Evolutionary conservation across 30 jellyfish, hydroid and myxozoan species (phyloP).

Genomic region (Hydra vulgaris): DNA sequence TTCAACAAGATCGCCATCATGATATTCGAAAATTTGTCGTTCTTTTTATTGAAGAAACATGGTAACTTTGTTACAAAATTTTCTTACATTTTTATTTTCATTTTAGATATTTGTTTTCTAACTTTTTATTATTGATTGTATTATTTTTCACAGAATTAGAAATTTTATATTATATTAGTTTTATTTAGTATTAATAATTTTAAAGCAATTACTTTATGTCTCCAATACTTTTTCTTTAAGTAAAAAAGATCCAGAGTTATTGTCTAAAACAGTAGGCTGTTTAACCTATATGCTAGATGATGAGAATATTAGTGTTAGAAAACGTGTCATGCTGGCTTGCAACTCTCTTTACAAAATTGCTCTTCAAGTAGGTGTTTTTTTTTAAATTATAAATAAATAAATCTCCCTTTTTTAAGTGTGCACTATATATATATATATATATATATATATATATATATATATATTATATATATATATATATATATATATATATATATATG

Average conservation of each 20-base stretch:
- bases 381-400: too few species aligned
- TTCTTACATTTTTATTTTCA: not conserved
- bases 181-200: not conserved
- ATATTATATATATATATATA: too few species aligned
- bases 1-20: conserved; percentile 84
- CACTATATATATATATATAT: too few species aligned
- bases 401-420: too few species aligned
- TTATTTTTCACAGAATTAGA: not conserved
- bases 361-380: conserved; percentile 48
- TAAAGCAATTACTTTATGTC: too few species aligned
- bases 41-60: conserved; percentile 82
- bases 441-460: too few species aligned
- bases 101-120: not conserved
- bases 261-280: conserved; percentile 83
- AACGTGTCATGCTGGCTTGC: conserved; percentile 94
- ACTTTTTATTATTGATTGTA: not conserved
- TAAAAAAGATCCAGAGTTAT: conserved; percentile 82
- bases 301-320: conserved; percentile 80
- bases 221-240: conserved; percentile 36
- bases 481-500: too few species aligned
- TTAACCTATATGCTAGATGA: conserved; percentile 80
- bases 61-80: conserved; percentile 31
- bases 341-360: conserved; percentile 84
- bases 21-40: conserved; percentile 86
- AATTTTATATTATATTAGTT: not conserved